These are phyloP conservation scores for Notamacropus eugenii DNA, from an alignment of 2,797 vertebrate species.

Conservation along the genomic window DNA sequence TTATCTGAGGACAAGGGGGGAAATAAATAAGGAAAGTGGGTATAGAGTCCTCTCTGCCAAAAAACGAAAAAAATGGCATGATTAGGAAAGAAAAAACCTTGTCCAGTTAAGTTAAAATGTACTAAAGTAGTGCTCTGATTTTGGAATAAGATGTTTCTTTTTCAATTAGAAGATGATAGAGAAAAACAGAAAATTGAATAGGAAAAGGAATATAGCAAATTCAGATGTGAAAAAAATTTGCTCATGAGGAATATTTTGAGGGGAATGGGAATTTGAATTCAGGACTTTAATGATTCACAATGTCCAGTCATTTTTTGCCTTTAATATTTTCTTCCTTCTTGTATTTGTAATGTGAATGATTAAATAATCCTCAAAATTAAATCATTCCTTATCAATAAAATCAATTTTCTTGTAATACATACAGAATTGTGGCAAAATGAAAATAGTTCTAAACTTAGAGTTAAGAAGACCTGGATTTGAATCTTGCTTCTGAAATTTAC, in stretches of 20 bases:
- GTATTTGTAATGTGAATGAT: not conserved
- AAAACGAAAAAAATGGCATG: slow-evolving; percentile 7
- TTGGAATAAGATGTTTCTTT: slow-evolving; percentile 46
- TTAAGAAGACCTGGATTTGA: not conserved
- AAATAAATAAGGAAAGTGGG: not conserved
- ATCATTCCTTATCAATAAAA: slow-evolving; percentile 36
- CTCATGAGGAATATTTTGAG: not conserved
- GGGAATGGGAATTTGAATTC: slow-evolving; percentile 11
- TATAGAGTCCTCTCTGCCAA: not conserved
- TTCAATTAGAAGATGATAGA: not conserved
- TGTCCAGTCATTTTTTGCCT: not conserved
- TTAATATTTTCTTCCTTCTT: not conserved
- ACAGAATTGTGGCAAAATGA: not conserved
- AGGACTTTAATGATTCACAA: not conserved
- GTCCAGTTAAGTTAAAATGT: not conserved
- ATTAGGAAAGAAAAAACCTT: slow-evolving; percentile 40
- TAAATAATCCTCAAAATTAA: not conserved
- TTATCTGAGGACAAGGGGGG: not conserved
- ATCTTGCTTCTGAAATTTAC: not conserved
- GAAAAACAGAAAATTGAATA: slow-evolving; percentile 1
- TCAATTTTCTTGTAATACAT: too few species aligned
- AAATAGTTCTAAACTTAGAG: not conserved
- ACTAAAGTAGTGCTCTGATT: slow-evolving; percentile 39
- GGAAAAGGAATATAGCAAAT: not conserved
- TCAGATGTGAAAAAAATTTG: not conserved